Evolutionary conservation across 2,797 vertebrate genomes (phyloP), one percentile per base, ranked within the genome.

Genomic region (Gallinago nigripennis): DNA sequence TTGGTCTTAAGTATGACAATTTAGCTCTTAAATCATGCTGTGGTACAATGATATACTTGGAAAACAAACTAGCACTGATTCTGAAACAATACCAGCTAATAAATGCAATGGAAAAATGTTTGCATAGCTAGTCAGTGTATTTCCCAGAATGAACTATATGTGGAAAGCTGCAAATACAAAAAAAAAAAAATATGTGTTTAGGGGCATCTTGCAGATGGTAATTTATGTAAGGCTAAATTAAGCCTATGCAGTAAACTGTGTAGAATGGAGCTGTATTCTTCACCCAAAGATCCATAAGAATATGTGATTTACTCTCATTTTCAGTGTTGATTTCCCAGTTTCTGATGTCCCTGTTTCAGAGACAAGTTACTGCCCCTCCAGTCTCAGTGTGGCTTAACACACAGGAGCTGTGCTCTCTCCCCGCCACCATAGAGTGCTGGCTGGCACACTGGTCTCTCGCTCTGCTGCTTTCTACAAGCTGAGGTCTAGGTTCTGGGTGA

Each of bases 71-170:
- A 82, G 31, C 53, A 35, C 79, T 92, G 86, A 93, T 89, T 96
- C 69, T 87, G 77, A 90, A 95, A 94, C 82, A 96, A 93, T 92
- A 50, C 18, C 54, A 78, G 51, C 79, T 94, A 96, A 96, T 73
- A 94, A 88, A 92, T 45, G 28, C 31, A 61, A 48, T 76, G 54
- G 46, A 58, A 82, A 89, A 88, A 63, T 45, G 53, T 79, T 83
- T 28, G 11, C 46, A n/a, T 45, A 48, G 72, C 31, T 82, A 46
- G 24, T 66, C n/a, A 80, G 53, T 41, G 14, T 21, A 1, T 58
- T 93, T 58, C 37, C n/a, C 68, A 63, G 43, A 91, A 75, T 50
- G 45, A 85, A 43, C 71, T 77, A 43, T 41, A 78, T 69, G 75
- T 85, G 43, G 75, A 86, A 92, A 93, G 30, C 71, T 91, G 43